Evolutionary conservation across 30 jellyfish, hydroid and myxozoan genomes (phyloP), one percentile per base, ranked within the genome.

Genomic region (Cassiopea andromeda): DNA sequence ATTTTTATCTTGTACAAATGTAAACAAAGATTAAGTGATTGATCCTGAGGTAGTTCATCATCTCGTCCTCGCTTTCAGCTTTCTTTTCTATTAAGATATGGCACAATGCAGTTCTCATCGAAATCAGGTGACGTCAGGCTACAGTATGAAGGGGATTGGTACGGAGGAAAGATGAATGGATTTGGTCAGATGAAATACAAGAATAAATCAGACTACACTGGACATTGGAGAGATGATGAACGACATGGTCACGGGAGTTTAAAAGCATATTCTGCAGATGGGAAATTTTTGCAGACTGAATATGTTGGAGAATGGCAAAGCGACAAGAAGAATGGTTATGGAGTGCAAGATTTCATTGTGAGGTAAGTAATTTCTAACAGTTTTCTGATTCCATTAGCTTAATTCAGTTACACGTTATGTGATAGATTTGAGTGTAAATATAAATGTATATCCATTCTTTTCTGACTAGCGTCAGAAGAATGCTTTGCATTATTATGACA

Each of bases 121-220:
- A 58, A 69, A 47, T 15, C 92, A 7, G 44, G 77, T 7, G 88
- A 86, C 7, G 68, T 69, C n/a, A 97, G 90, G 66, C 85, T 78
- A 38, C 68, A 78, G 0, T 96, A 96, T 78, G 97, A 96, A 19
- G 99, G 99, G 48, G 98, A 96, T 64, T 96, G 99, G 99, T 43
- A 64, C 19, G 99, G 88, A 73, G 99, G 99, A 74, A 74, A 83
- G 57, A 91, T 88, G 98, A 87, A 60, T 48, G 99, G 99, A 59
- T 91, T 87, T 74, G 99, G 99, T 2, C 77, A 83, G 69, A 96
- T 96, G 99, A 88, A n/a, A 94, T 96, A 91, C 70, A 80, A 90
- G 14, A 88, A 90, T 46, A 89, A 82, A 45, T 88, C 89, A 0
- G 99, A 95, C 66, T 95, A 95, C 85, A 67, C 58, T 6, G 99